Evolutionary conservation across 64 coral and sea anemone species (phyloP).

Genomic region (Actinia tenebrosa): DNA sequence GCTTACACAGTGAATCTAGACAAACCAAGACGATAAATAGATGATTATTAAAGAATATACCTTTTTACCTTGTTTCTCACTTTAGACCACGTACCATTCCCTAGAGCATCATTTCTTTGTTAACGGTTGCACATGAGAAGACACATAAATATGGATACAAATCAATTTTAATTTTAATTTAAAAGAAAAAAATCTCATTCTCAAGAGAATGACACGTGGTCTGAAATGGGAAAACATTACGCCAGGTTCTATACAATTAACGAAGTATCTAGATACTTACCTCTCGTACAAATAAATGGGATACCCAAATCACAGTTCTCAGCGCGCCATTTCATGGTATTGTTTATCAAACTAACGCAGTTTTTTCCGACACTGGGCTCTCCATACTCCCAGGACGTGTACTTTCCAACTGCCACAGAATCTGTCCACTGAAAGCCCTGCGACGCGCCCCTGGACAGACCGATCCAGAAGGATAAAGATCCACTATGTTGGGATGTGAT

Average conservation of each 20-base stretch:
- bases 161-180: too few species aligned
- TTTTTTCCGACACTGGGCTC: not conserved
- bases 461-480: constrained; percentile 24
- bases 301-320: not conserved
- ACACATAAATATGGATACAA: too few species aligned
- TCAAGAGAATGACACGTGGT: not conserved
- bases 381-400: constrained; percentile 1
- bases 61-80: too few species aligned
- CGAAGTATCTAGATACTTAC: not conserved
- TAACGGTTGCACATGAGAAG: too few species aligned
- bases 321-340: not conserved
- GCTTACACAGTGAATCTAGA: not conserved
- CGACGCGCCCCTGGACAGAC: not conserved
- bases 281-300: not conserved
- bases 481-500: not conserved
- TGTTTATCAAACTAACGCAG: not conserved
- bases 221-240: too few species aligned
- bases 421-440: constrained; percentile 41
- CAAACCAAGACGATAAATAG: not conserved
- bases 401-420: not conserved
- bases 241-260: not conserved
- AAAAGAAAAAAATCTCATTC: too few species aligned
- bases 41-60: too few species aligned
- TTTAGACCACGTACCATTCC: too few species aligned
- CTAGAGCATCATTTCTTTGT: too few species aligned